Percentiles rank a stretch among this genome's conserved stretches.
Conservation (phyloP, 2,888 invertebrate species). For the Papilio protenor region DNA sequence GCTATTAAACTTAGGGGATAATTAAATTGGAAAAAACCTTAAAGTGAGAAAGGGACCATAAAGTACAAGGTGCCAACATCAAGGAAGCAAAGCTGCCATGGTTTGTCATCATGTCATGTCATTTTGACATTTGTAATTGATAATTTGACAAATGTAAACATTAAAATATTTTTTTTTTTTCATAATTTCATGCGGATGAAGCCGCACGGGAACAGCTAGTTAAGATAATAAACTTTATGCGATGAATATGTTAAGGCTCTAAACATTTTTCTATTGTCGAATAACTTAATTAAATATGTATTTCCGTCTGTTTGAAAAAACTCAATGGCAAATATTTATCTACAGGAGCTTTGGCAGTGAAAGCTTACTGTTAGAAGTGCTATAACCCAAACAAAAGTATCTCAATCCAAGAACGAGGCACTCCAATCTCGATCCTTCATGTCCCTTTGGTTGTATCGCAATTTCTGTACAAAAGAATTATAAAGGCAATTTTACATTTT, state of each 20-base stretch:
- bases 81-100: no score
- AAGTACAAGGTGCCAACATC: no score
- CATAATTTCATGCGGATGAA: no score
- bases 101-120: no score
- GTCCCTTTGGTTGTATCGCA: neutral
- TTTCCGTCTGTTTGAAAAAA: neutral
- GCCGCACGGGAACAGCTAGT: no score
- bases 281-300: neutral
- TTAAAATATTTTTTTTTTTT: no score
- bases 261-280: neutral
- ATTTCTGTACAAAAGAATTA: conserved; percentile 13
- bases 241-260: no score
- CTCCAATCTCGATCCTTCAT: neutral
- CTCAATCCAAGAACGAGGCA: neutral
- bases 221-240: neutral
- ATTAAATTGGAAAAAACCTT: no score
- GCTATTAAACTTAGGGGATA: no score
- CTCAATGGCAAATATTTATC: neutral
- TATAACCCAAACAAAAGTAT: neutral
- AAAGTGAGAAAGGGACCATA: no score
- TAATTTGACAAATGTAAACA: no score
- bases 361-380: neutral
- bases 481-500: conserved; percentile 3
- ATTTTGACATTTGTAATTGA: no score
- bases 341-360: neutral